Evolutionary conservation across 2,113 vertebrate species (phyloP).

Genomic region (Dicentrarchus labrax): DNA sequence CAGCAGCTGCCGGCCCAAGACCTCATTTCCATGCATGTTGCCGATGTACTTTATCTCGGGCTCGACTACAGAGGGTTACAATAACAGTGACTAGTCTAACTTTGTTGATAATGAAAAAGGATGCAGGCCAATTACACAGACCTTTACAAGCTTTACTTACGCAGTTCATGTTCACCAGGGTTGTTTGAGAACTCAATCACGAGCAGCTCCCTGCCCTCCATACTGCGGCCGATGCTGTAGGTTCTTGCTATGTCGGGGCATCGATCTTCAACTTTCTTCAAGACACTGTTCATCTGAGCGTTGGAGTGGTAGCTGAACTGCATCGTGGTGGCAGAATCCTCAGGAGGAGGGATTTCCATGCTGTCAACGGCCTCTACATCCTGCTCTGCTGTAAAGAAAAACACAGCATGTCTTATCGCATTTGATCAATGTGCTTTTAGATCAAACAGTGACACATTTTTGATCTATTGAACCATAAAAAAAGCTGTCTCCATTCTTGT

Average conservation of each 20-base stretch:
- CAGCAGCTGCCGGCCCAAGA: slow-evolving; percentile 91
- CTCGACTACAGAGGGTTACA: slow-evolving; percentile 86
- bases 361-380: slow-evolving; percentile 6
- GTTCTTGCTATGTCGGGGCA: slow-evolving; percentile 89
- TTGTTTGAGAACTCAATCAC: slow-evolving; percentile 95
- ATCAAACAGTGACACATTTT: neutral
- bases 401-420: neutral
- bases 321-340: slow-evolving; percentile 79
- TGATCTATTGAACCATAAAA: neutral
- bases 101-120: neutral
- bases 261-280: slow-evolving; percentile 87
- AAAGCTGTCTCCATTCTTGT: slow-evolving; percentile 18
- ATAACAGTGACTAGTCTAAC: slow-evolving; percentile 2
- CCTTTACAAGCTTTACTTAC: slow-evolving; percentile 84
- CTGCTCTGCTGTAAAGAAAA: slow-evolving; percentile 58
- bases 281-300: slow-evolving; percentile 85
- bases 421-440: neutral
- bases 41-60: slow-evolving; percentile 94
- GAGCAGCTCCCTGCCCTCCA: slow-evolving; percentile 91
- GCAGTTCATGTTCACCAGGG: slow-evolving; percentile 91
- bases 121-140: neutral
- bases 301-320: slow-evolving; percentile 90
- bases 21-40: slow-evolving; percentile 97
- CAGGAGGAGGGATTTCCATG: slow-evolving; percentile 48
- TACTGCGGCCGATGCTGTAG: slow-evolving; percentile 94